Conservation (phyloP, 2,888 invertebrate species). For the Epinotia bilunana region DNA sequence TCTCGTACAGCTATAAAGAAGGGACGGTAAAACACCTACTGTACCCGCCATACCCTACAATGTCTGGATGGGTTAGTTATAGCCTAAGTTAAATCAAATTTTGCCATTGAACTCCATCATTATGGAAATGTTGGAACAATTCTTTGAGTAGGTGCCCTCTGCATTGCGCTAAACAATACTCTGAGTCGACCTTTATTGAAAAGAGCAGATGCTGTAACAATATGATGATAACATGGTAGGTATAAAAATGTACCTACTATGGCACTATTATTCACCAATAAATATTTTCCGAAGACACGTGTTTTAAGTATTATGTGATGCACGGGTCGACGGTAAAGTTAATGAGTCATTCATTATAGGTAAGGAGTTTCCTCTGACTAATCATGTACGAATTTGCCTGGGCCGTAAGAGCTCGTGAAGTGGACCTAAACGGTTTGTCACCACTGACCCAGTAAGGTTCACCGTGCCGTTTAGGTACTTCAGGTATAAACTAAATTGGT, state of each 20-base stretch:
- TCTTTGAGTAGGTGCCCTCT: too few relatives aligned
- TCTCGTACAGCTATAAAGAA: too few relatives aligned
- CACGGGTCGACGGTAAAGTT: neutral
- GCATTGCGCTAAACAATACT: too few relatives aligned
- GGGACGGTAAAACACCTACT: too few relatives aligned
- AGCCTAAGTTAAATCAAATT: too few relatives aligned
- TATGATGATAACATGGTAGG: neutral
- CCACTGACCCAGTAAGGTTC: constrained; percentile 43
- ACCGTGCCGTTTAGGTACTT: neutral
- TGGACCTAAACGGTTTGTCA: constrained; percentile 41
- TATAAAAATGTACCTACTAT: neutral
- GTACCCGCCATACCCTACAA: too few relatives aligned
- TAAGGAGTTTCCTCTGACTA: constrained; percentile 43
- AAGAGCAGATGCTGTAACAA: too few relatives aligned
- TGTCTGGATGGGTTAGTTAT: too few relatives aligned
- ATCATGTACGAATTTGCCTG: constrained; percentile 27
- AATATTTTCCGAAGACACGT: neutral
- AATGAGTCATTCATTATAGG: constrained; percentile 42
- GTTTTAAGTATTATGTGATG: neutral
- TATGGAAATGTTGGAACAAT: too few relatives aligned
- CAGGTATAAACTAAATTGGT: neutral
- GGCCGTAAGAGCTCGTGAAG: constrained; percentile 12
- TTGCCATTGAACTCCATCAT: too few relatives aligned
- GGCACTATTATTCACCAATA: neutral
- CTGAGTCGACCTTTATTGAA: too few relatives aligned